A percentile compares a stretch with the other conserved stretches of the same genome.
These are phyloP conservation scores for Drosophila jambulina DNA, from an alignment of 1,140 invertebrate species.

Conservation along the genomic window DNA sequence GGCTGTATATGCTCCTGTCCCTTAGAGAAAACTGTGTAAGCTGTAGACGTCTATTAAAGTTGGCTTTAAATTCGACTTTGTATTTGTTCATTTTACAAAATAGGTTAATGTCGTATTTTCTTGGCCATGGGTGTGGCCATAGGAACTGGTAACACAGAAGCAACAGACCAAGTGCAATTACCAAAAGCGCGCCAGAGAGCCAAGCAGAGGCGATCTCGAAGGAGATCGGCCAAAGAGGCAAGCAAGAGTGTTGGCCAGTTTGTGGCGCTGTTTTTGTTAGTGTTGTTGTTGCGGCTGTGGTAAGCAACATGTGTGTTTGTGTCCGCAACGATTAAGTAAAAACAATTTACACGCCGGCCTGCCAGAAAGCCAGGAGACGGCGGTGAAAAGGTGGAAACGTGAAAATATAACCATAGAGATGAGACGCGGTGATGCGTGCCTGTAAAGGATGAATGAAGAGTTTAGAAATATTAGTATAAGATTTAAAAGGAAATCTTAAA, in stretches of 20 bases:
- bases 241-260: slow-evolving; percentile 17
- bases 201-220: slow-evolving; percentile 59
- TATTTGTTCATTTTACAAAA: not conserved
- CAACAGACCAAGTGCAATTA: slow-evolving; percentile 68
- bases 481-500: not conserved
- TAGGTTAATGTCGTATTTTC: not conserved
- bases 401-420: slow-evolving; percentile 34
- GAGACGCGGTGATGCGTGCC: slow-evolving; percentile 1
- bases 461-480: not conserved
- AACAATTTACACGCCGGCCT: slow-evolving; percentile 84
- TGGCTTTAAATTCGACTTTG: not conserved
- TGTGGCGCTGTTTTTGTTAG: slow-evolving; percentile 5
- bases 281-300: not conserved
- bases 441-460: not conserved
- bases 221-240: slow-evolving; percentile 54
- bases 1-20: not conserved
- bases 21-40: not conserved
- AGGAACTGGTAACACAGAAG: slow-evolving; percentile 68
- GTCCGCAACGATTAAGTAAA: slow-evolving; percentile 84
- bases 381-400: slow-evolving; percentile 10
- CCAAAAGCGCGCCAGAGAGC: slow-evolving; percentile 68
- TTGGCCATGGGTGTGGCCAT: slow-evolving; percentile 21
- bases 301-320: slow-evolving; percentile 79
- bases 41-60: not conserved
- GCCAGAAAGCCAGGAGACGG: slow-evolving; percentile 43